Evolutionary conservation across 2,113 vertebrate genomes (phyloP), one percentile per base, ranked within the genome.

Genomic region (Sterrhoptilus dennistouni): DNA sequence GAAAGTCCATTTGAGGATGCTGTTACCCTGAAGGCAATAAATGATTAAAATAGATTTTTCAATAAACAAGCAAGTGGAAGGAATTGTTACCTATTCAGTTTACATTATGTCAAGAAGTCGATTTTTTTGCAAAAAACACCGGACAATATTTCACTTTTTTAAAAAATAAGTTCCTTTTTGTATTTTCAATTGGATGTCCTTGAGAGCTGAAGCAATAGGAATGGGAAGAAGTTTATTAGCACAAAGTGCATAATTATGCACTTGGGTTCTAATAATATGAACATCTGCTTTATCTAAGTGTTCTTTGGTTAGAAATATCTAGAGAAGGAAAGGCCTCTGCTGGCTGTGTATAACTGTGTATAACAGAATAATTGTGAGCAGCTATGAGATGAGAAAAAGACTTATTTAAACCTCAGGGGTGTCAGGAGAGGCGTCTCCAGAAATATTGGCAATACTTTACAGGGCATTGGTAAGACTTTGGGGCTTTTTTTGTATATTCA

Each of bases 21-120:
- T 70, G 57, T 35, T 74, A 74, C 61, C 63, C 71, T 49, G 33
- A 80, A 93, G 78, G 87, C 74, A 93, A 47, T 54, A 45, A 75
- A 68, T 94, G 68, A 96, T 94, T 96, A 84, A 80, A 87, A 96
- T 87, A 38, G 78, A 94, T 91, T 91, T 95, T 97, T 96, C 77
- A 92, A 75, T 83, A 90, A 93, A 89, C 38, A 57, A 83, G 38
- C 35, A 65, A 80, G 54, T 66, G 38, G 50, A 33, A 88, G 60
- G 76, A 93, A 90, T 79, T 52, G 57, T 77, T 93, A 38, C 79
- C 68, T 61, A 21, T 80, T 83, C 65, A 33, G 33, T 83, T 88
- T 49, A 14, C 1, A 3, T 89, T 74, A 21, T 57, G 24, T 56
- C 71, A 64, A 50, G 65, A 65, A 71, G 40, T 70, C 1, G 11